Base-by-base conservation (phyloP, 2,888 invertebrate genomes). In the Pachymerium ferrugineum region DNA sequence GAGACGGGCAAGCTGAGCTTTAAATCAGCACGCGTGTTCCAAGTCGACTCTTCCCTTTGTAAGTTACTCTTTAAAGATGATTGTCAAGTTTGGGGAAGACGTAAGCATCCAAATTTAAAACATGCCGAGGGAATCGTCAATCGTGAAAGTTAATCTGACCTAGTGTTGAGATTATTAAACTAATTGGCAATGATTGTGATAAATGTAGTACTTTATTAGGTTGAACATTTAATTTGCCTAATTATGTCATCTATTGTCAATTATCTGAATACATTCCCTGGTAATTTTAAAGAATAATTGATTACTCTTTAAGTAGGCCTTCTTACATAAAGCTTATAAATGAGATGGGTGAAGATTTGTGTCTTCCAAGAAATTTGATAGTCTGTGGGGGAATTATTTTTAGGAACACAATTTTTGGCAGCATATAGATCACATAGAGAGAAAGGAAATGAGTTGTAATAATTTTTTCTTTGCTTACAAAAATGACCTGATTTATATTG, bases 401-500 rank as follows among this genome's bases (percentile, higher is more conserved):
- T 62, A 62, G 62, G 25, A 25, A 62, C 8, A 10, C 25, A 25
- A 12, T 62, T 62, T 28, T 62, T 25, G 28, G 25, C 25, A 5
- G n/a, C n/a, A n/a, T n/a, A n/a, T 54, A 28, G 62, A 25, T 62
- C 25, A 8, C 5, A 62, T n/a, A 22, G 28, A 62, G 6, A 22
- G 25, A 54, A 54, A 62, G 38, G 28, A 62, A n/a, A n/a, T n/a
- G n/a, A n/a, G n/a, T n/a, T n/a, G n/a, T n/a, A n/a, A 62, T 62
- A 28, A 62, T 62, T 62, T 62, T 25, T 12, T 8, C 1, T n/a
- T n/a, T n/a, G n/a, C 25, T 25, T 25, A 14, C 28, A 62, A 62
- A 62, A 62, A 25, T 62, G 62, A 25, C 62, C 62, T 62, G 62
- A 62, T 62, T 62, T 62, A 62, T 62, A 28, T 62, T 62, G 28